Conservation (phyloP, 1,140 invertebrate species). For the Caenorhabditis briggsae region DNA sequence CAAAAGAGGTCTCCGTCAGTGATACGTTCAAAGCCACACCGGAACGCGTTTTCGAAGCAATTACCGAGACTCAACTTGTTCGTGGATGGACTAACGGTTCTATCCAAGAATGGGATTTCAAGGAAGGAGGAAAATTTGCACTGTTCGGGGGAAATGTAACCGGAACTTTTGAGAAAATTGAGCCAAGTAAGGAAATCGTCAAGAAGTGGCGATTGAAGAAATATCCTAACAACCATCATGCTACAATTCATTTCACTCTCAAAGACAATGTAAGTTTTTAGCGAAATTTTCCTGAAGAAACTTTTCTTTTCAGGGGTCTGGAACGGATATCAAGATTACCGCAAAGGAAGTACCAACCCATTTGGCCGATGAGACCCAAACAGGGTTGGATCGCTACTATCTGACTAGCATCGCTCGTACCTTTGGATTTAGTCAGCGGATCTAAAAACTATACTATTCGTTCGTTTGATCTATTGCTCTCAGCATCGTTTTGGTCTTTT, state of each 20-base stretch:
- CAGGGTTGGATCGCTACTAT: conserved; percentile 80
- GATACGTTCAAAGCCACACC: conserved; percentile 76
- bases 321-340: conserved; percentile 69
- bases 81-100: conserved; percentile 82
- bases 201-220: conserved; percentile 93
- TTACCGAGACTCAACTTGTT: conserved; percentile 83
- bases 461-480: not conserved
- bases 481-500: not conserved
- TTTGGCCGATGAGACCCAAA: conserved; percentile 72
- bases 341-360: conserved; percentile 70
- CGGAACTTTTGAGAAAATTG: conserved; percentile 89
- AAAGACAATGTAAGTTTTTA: conserved; percentile 67
- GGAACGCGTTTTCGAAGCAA: conserved; percentile 70
- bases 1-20: conserved; percentile 49
- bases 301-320: conserved; percentile 69
- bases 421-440: conserved; percentile 79
- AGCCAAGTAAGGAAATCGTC: conserved; percentile 87
- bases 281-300: not conserved
- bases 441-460: conserved; percentile 75
- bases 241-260: conserved; percentile 82
- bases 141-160: conserved; percentile 92
- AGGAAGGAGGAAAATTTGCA: conserved; percentile 88
- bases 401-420: conserved; percentile 79
- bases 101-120: conserved; percentile 82
- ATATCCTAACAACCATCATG: conserved; percentile 93